Conservation (phyloP, 1,140 invertebrate genomes). For the Drosophila baimaii region DNA sequence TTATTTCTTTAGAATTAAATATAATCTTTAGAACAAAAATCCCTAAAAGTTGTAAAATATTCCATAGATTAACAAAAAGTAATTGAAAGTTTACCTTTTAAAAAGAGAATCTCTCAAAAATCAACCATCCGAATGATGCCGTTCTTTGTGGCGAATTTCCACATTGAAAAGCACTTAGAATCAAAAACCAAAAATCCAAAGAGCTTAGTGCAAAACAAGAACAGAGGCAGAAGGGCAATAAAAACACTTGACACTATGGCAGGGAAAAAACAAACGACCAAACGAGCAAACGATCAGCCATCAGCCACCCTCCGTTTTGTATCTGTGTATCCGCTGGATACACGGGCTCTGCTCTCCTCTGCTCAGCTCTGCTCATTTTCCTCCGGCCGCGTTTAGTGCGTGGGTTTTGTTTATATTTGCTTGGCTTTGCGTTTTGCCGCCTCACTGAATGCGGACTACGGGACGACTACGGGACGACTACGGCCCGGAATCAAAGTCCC, state of each 20-base stretch:
- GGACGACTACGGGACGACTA: constrained; percentile 4
- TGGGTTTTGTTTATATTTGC: constrained; percentile 76
- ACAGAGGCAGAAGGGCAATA: constrained; percentile 52
- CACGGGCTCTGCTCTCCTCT: constrained; percentile 24
- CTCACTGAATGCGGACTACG: constrained; percentile 56
- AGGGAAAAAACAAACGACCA: constrained; percentile 27
- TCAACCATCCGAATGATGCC: background rate
- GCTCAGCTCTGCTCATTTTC: constrained; percentile 25
- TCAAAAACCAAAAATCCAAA: constrained; percentile 37
- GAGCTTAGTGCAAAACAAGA: constrained; percentile 20
- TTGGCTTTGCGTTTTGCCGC: constrained; percentile 81
- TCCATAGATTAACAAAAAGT: background rate
- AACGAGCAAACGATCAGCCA: background rate
- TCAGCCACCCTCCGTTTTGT: constrained; percentile 16
- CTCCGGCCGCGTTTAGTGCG: constrained; percentile 40
- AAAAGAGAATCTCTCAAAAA: background rate
- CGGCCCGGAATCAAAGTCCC: constrained; percentile 65
- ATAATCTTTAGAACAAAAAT: background rate
- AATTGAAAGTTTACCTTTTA: background rate
- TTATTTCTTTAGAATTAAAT: too few species aligned
- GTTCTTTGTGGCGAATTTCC: constrained; percentile 1
- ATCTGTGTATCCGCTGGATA: constrained; percentile 56
- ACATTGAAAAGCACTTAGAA: constrained; percentile 64
- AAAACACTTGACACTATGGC: constrained; percentile 76
- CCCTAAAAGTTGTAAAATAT: background rate